A percentile compares a stretch with the other conserved stretches of the same genome.
Conservation (phyloP, 2,113 vertebrate species). For the cattle (Bos taurus) region DNA sequence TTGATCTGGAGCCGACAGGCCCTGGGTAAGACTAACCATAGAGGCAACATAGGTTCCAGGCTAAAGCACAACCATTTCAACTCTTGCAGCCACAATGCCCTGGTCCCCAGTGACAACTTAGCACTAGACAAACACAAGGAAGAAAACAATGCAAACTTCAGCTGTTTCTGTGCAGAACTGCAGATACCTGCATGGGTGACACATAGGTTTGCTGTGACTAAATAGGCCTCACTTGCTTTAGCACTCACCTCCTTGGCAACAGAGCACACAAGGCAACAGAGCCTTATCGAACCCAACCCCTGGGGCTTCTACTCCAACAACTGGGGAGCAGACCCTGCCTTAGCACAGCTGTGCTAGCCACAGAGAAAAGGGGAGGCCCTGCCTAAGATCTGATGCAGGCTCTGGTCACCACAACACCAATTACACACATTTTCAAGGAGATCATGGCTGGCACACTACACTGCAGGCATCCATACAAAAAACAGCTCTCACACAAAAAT, state of each 20-base stretch:
- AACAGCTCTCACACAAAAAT: neutral
- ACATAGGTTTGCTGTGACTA: neutral
- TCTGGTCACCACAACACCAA: neutral
- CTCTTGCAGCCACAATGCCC: neutral
- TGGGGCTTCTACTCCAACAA: neutral
- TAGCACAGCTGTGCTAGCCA: neutral
- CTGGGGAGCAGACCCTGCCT: neutral
- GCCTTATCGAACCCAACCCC: neutral
- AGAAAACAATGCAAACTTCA: neutral
- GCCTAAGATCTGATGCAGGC: neutral
- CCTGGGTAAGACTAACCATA: neutral
- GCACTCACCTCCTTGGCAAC: neutral
- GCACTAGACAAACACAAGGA: neutral
- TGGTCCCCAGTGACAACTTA: neutral
- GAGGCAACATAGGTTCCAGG: neutral
- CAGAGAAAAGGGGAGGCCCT: neutral
- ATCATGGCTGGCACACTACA: neutral
- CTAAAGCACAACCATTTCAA: neutral
- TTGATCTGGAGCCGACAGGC: neutral
- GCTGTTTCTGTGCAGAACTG: accelerated
- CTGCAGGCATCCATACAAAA: neutral
- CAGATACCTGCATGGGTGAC: neutral
- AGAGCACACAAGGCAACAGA: neutral
- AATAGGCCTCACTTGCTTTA: neutral
- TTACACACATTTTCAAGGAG: neutral